Conservation (phyloP, 2,888 invertebrate species). For the Lochmaea crataegi region DNA sequence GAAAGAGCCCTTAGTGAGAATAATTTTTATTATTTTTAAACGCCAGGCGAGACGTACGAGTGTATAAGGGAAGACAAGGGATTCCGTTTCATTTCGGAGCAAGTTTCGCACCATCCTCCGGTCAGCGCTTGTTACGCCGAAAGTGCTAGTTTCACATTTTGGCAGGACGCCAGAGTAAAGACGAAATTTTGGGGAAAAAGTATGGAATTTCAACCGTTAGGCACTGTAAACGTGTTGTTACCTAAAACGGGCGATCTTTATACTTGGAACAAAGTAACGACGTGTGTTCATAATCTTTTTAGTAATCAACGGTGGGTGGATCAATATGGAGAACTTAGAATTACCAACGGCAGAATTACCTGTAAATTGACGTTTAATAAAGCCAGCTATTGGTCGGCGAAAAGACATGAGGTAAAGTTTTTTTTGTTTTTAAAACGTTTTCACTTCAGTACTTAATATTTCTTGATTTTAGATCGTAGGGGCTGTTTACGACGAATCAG, state of each 20-base stretch:
- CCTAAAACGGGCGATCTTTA: slow-evolving; percentile 76
- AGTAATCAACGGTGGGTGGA: slow-evolving; percentile 88
- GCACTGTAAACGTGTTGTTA: slow-evolving; percentile 74
- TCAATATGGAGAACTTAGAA: slow-evolving; percentile 85
- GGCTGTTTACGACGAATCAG: slow-evolving; percentile 70
- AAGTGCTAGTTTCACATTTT: slow-evolving; percentile 80
- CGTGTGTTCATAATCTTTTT: slow-evolving; percentile 87
- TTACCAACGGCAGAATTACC: slow-evolving; percentile 73
- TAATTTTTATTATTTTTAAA: too few species aligned
- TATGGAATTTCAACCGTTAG: slow-evolving; percentile 88
- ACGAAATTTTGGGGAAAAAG: slow-evolving; percentile 93
- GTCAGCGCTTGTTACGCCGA: slow-evolving; percentile 85
- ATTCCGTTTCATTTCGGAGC: slow-evolving; percentile 76
- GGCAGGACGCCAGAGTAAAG: slow-evolving; percentile 86
- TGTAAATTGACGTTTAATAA: slow-evolving; percentile 86
- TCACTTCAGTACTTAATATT: neutral
- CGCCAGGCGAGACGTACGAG: slow-evolving; percentile 79
- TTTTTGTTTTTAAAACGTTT: too few species aligned
- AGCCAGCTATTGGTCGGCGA: slow-evolving; percentile 82
- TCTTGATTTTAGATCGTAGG: slow-evolving; percentile 65
- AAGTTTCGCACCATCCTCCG: slow-evolving; percentile 89
- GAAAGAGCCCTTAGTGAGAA: too few species aligned
- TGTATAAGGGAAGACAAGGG: slow-evolving; percentile 81
- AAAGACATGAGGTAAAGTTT: slow-evolving; percentile 75
- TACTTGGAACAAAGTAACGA: slow-evolving; percentile 85